Evolutionary conservation across 2,888 invertebrate species (phyloP).

Genomic region (Yponomeuta cagnagella): DNA sequence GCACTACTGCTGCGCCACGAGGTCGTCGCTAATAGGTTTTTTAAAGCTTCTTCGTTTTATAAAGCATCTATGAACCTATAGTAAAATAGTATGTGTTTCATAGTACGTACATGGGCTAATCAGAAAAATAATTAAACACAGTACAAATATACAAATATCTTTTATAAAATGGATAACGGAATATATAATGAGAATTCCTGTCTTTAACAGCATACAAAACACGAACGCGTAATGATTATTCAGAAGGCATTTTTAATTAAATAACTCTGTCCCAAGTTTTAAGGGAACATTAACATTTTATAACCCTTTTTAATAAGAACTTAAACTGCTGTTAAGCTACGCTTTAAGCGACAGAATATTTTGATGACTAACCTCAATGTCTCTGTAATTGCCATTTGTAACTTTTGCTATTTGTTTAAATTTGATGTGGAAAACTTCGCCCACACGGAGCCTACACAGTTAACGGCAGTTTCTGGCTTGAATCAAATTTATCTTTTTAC

Average conservation of each 20-base stretch:
- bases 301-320: slow-evolving; percentile 73
- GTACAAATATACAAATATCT: background rate
- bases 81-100: no score
- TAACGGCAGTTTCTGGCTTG: no score
- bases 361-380: slow-evolving; percentile 59
- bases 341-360: slow-evolving; percentile 62
- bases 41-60: no score
- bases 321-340: slow-evolving; percentile 60
- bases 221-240: slow-evolving; percentile 62
- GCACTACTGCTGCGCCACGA: no score
- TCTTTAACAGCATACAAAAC: slow-evolving; percentile 28
- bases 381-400: slow-evolving; percentile 28
- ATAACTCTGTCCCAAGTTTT: slow-evolving; percentile 49
- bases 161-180: background rate
- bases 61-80: no score
- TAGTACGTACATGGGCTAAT: no score
- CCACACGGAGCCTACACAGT: background rate
- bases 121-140: no score
- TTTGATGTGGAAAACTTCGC: background rate
- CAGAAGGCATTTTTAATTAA: slow-evolving; percentile 72
- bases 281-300: slow-evolving; percentile 66
- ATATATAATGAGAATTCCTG: background rate
- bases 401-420: slow-evolving; percentile 8
- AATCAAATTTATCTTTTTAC: no score
- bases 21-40: no score